Evolutionary conservation across 2,888 invertebrate species (phyloP).

Genomic region (Steromphala cineraria): DNA sequence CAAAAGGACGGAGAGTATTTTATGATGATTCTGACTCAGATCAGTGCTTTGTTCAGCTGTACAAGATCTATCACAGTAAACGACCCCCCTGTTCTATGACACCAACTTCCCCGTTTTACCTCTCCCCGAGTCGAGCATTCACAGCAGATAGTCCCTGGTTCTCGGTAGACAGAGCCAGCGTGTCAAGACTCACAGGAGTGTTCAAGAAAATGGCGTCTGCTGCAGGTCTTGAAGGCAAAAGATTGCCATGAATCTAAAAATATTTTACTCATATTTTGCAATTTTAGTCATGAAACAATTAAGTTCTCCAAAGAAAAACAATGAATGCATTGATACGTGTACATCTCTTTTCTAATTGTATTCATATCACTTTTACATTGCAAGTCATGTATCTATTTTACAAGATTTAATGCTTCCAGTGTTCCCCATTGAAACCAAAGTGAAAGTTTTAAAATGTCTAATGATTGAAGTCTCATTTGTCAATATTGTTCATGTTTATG

Average conservation of each 20-base stretch:
- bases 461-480: no score
- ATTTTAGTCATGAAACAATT: no score
- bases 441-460: no score
- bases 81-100: neutral
- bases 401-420: no score
- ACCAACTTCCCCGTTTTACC: neutral
- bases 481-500: no score
- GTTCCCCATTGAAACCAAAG: no score
- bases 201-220: neutral
- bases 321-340: no score
- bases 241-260: neutral
- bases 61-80: neutral
- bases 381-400: no score
- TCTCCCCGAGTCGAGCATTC: neutral
- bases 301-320: no score
- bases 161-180: neutral
- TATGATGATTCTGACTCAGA: neutral
- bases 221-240: neutral
- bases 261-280: no score
- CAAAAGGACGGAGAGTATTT: neutral
- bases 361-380: no score
- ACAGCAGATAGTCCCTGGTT: neutral
- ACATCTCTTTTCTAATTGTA: no score
- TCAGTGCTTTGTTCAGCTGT: neutral
- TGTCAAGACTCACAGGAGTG: neutral